Evolutionary conservation across 2,797 vertebrate species (phyloP).

Genomic region (Pseudocheirus occidentalis): DNA sequence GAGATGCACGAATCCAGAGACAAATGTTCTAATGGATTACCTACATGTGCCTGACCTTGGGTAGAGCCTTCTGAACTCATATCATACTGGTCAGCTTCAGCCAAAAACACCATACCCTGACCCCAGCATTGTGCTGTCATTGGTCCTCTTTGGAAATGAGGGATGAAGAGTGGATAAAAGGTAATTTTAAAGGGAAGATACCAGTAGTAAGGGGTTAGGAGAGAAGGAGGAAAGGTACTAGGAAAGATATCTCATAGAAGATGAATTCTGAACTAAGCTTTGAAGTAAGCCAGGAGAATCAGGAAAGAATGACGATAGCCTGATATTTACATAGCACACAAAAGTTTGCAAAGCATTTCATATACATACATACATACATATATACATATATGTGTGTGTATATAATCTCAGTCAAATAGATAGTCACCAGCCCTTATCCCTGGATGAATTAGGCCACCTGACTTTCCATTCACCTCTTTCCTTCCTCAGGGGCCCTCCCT

Average conservation of each 20-base stretch:
- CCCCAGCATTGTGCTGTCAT: not conserved
- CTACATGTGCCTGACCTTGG: not conserved
- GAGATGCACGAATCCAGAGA: not conserved
- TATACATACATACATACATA: too few relatives aligned
- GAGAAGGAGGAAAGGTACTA: not conserved
- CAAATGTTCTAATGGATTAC: not conserved
- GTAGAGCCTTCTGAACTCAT: not conserved
- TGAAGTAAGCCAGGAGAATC: not conserved
- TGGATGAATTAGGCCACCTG: not conserved
- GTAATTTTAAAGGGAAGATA: not conserved
- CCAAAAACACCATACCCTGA: not conserved
- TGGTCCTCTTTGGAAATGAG: not conserved
- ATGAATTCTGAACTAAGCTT: not conserved
- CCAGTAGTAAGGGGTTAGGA: not conserved
- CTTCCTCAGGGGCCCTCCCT: not conserved
- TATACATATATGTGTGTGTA: not conserved
- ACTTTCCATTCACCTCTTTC: not conserved
- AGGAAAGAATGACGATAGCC: not conserved
- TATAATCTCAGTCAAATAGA: not conserved
- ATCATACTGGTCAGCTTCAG: not conserved
- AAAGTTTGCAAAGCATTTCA: not conserved
- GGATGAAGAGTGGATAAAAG: not conserved
- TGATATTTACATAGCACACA: not conserved
- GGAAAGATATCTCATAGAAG: not conserved
- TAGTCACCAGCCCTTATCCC: not conserved